These are phyloP conservation scores for Drosophila serrata DNA, from an alignment of 1,140 invertebrate genomes.

Conservation along the genomic window DNA sequence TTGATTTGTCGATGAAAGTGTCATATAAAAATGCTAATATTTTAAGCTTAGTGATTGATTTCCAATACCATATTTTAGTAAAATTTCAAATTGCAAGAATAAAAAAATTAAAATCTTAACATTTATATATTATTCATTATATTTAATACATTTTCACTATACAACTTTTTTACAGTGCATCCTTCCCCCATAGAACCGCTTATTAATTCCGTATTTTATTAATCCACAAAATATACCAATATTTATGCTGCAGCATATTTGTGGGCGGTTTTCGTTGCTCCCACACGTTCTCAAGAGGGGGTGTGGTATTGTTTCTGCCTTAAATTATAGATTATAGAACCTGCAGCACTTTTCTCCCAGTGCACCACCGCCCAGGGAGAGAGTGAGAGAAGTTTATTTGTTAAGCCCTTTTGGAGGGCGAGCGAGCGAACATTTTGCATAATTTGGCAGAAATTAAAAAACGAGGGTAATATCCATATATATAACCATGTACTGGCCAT, in stretches of 20 bases:
- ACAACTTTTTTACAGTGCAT: neutral
- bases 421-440: constrained; percentile 62
- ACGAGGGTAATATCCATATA: constrained; percentile 76
- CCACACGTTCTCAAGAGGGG: constrained; percentile 18
- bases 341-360: constrained; percentile 32
- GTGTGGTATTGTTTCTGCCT: constrained; percentile 7
- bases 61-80: too few species aligned
- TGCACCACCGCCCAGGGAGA: constrained; percentile 31
- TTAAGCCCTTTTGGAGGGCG: constrained; percentile 38
- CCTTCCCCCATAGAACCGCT: neutral
- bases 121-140: too few species aligned
- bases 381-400: constrained; percentile 9
- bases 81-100: too few species aligned
- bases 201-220: constrained; percentile 33
- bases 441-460: constrained; percentile 81
- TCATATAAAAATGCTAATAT: too few species aligned
- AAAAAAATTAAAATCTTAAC: too few species aligned
- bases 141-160: too few species aligned
- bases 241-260: constrained; percentile 53
- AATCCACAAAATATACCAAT: constrained; percentile 56
- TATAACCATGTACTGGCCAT: constrained; percentile 37
- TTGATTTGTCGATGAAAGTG: too few species aligned
- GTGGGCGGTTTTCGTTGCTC: constrained; percentile 18
- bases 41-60: too few species aligned
- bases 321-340: constrained; percentile 9